Conservation (phyloP, 2,113 vertebrate species). For the Rhinichthys klamathensis region DNA sequence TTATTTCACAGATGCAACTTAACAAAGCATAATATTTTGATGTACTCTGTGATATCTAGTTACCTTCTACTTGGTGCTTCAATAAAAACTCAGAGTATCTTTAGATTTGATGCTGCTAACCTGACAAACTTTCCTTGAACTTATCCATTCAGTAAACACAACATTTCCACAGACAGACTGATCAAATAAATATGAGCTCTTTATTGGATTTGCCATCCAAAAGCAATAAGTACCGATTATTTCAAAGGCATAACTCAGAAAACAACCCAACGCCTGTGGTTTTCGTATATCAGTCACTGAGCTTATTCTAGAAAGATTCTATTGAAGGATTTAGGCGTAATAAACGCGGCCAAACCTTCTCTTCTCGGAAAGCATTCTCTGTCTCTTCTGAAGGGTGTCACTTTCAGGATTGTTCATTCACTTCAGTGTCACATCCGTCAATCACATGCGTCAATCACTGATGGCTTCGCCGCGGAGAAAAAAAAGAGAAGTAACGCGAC, state of each 20-base stretch:
- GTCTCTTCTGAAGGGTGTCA: constrained; percentile 14
- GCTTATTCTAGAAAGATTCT: background rate
- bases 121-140: background rate
- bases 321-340: background rate
- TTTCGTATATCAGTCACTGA: background rate
- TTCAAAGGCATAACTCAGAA: background rate
- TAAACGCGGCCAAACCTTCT: background rate
- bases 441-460: constrained; percentile 34
- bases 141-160: background rate
- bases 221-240: constrained; percentile 9
- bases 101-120: background rate
- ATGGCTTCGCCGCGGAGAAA: background rate
- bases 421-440: constrained; percentile 23
- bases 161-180: background rate
- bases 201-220: background rate
- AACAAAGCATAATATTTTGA: constrained; percentile 9
- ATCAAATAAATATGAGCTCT: background rate
- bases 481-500: background rate
- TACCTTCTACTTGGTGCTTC: background rate
- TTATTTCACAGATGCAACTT: background rate
- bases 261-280: background rate
- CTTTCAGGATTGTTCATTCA: constrained; percentile 31
- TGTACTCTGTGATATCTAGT: background rate
- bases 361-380: background rate
- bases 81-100: background rate